Conservation (phyloP, 1,140 invertebrate species). For the Ectropis grisescens region DNA sequence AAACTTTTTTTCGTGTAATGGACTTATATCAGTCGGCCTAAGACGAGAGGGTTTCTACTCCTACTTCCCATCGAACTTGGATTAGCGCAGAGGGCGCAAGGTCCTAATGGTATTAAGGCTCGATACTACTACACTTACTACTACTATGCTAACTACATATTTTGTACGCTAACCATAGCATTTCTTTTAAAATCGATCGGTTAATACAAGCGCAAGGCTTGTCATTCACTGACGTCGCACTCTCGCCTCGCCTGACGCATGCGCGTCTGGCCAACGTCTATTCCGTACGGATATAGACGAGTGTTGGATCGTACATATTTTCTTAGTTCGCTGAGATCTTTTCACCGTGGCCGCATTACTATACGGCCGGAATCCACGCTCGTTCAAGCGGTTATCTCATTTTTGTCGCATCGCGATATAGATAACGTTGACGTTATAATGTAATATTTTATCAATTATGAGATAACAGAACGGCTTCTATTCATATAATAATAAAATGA, state of each 20-base stretch:
- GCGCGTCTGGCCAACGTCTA: slow-evolving; percentile 63
- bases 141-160: too few relatives aligned
- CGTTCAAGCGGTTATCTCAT: slow-evolving; percentile 46
- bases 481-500: slow-evolving; percentile 46
- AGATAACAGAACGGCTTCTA: slow-evolving; percentile 40
- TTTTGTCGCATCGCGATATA: slow-evolving; percentile 57
- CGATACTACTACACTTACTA: too few relatives aligned
- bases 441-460: slow-evolving; percentile 55
- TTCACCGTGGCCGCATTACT: slow-evolving; percentile 48
- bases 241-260: slow-evolving; percentile 49
- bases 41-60: too few relatives aligned
- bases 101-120: too few relatives aligned
- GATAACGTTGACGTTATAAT: slow-evolving; percentile 43
- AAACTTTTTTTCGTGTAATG: too few relatives aligned
- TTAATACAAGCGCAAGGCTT: slow-evolving; percentile 59
- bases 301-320: slow-evolving; percentile 40
- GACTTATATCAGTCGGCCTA: too few relatives aligned
- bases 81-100: too few relatives aligned
- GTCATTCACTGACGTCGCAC: slow-evolving; percentile 64
- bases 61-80: too few relatives aligned
- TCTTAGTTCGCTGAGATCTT: slow-evolving; percentile 37
- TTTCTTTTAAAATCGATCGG: slow-evolving; percentile 64
- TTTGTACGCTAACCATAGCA: slow-evolving; percentile 28
- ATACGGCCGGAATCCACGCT: slow-evolving; percentile 40
- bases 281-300: slow-evolving; percentile 54